Percentiles rank a stretch among this genome's conserved stretches.
Evolutionary conservation across 2,797 vertebrate genomes (phyloP).

Genomic region (Platyrinchus mystaceus): DNA sequence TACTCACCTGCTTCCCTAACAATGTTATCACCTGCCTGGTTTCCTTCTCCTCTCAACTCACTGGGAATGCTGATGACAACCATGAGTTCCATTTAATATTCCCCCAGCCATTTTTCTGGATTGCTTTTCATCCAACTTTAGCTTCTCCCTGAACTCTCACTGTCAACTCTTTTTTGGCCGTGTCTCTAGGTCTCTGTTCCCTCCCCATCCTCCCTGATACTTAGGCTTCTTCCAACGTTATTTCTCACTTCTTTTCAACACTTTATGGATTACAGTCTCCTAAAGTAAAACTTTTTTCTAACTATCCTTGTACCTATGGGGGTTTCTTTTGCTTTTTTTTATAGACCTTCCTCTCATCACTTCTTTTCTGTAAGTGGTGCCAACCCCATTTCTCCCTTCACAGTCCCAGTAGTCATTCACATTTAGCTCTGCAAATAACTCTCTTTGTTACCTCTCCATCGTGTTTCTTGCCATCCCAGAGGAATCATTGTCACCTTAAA

Average conservation of each 20-base stretch:
- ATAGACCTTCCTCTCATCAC: not conserved
- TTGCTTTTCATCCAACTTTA: not conserved
- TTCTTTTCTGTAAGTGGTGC: not conserved
- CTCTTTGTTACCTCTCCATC: not conserved
- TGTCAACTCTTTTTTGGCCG: not conserved
- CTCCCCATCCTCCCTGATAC: not conserved
- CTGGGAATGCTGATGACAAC: not conserved
- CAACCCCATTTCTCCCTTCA: not conserved
- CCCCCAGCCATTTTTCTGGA: not conserved
- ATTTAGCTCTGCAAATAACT: not conserved
- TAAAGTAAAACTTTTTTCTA: not conserved
- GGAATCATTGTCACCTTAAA: not conserved
- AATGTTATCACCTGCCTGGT: not conserved
- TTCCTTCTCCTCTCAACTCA: not conserved
- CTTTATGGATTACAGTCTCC: not conserved
- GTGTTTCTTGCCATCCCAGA: not conserved
- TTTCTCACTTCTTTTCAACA: not conserved
- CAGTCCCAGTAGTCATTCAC: not conserved
- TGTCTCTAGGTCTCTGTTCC: not conserved
- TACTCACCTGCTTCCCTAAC: not conserved
- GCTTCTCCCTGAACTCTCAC: not conserved
- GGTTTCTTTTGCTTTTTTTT: not conserved
- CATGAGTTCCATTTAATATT: not conserved
- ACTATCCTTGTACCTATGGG: fast-evolving
- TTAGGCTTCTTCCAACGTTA: not conserved